phyloP scores from a whole-genome alignment of 2,797 vertebrate species.

The Paedocypris micromegethes region DNA sequence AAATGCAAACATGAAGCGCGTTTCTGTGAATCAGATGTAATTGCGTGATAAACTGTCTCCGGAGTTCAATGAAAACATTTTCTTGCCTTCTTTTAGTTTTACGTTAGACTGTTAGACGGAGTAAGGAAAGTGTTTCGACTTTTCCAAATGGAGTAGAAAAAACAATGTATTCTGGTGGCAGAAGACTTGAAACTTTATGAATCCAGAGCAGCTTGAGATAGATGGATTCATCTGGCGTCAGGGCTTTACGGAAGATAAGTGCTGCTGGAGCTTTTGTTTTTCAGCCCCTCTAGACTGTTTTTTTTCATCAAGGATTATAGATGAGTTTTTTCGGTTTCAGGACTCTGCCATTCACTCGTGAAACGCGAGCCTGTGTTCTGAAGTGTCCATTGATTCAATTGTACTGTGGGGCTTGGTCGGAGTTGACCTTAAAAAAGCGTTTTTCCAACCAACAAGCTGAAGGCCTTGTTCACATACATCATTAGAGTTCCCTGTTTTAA shows the following conservation, averaged over 20 bases:
- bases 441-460: slow-evolving; percentile 46
- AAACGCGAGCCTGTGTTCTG: slow-evolving; percentile 21
- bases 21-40: no score
- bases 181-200: slow-evolving; percentile 7
- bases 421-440: slow-evolving; percentile 54
- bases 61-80: slow-evolving; percentile 1
- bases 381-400: slow-evolving; percentile 35
- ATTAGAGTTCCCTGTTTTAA: slow-evolving; percentile 41
- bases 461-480: slow-evolving; percentile 50
- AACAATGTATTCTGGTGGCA: slow-evolving; percentile 12
- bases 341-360: slow-evolving; percentile 22
- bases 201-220: slow-evolving; percentile 10
- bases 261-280: slow-evolving; percentile 14
- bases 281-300: slow-evolving; percentile 18
- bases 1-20: background rate
- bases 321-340: slow-evolving; percentile 19
- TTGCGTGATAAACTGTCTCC: background rate
- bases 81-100: background rate
- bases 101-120: no score
- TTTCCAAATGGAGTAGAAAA: slow-evolving; percentile 10
- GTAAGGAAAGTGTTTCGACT: background rate
- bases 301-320: slow-evolving; percentile 30
- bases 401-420: slow-evolving; percentile 14
- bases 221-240: slow-evolving; percentile 1
- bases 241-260: slow-evolving; percentile 18